Evolutionary conservation across 2,888 invertebrate species (phyloP), one percentile per base, ranked within the genome.

Genomic region (Pyrochroa serraticornis): DNA sequence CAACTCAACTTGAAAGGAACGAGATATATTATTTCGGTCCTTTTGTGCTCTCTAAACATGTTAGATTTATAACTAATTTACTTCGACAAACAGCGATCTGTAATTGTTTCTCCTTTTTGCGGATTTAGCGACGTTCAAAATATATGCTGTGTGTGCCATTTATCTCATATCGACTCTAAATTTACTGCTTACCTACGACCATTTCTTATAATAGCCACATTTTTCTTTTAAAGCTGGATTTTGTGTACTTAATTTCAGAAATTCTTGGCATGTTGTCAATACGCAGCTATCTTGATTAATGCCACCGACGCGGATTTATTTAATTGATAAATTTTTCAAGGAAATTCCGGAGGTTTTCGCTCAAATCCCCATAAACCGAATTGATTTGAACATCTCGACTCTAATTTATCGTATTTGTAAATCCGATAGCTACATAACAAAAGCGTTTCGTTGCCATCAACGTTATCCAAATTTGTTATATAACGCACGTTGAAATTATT

Each of bases 161-260:
- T 52, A 52, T 43, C 57, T 52, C 10, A 42, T 43, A 44, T 43
- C 47, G 58, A 58, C 48, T 48, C 57, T 51, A 57, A 60, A 65
- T 65, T 63, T 65, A 65, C 63, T 54, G 59, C 51, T 62, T 59
- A 62, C 60, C 58, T 60, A 60, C 54, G 59, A 59, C 47, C 58
- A 58, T 60, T 54, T 58, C 54, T 60, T 58, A 59, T 64, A 64
- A 64, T 64, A 56, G 60, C 50, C 53, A 58, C 57, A 60, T 60
- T 63, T 64, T 64, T 64, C 62, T 64, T 57, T 45, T 32, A 36
- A 57, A 55, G 55, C 59, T 54, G 49, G 58, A 61, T 65, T 63
- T 61, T 58, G 57, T 65, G 57, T 60, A 58, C 47, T 58, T 58
- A 62, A 63, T 63, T 63, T 58, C 62, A 47, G 58, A 56, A 63